Conservation (phyloP, 2,797 vertebrate genomes). For the Urocyon cinereoargenteus region DNA sequence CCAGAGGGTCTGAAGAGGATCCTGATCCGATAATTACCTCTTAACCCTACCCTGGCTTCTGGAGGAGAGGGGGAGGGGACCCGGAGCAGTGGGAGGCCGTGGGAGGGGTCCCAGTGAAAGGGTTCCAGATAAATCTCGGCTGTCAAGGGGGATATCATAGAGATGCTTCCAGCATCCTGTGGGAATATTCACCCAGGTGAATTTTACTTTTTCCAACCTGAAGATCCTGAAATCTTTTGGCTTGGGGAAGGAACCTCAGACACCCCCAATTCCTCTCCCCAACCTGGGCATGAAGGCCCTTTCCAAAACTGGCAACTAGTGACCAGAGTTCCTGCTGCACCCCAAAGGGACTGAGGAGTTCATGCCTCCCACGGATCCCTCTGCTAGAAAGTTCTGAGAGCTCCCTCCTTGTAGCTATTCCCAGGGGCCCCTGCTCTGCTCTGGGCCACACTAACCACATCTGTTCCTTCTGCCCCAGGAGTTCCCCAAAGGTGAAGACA, state of each 20-base stretch:
- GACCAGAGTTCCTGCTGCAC: not conserved
- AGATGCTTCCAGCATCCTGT: not conserved
- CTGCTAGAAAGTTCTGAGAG: slow-evolving; percentile 20
- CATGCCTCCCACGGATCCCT: not conserved
- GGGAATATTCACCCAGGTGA: not conserved
- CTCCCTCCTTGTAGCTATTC: not conserved
- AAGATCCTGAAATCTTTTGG: not conserved
- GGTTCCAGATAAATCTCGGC: not conserved
- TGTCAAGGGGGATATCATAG: not conserved
- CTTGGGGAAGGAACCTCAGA: not conserved
- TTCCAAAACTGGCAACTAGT: not conserved
- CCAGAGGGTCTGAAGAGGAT: not conserved
- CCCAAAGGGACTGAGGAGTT: not conserved
- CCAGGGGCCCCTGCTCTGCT: not conserved
- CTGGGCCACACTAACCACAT: not conserved
- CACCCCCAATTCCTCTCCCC: not conserved
- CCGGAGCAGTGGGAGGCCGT: not conserved
- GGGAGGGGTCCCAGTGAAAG: not conserved
- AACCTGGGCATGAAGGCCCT: not conserved
- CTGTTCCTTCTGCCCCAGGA: not conserved
- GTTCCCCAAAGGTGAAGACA: not conserved
- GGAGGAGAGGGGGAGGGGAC: not conserved
- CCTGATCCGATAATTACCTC: not conserved
- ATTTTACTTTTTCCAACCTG: not conserved
- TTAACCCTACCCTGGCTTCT: not conserved